phyloP scores from a whole-genome alignment of 2,888 invertebrate species.

The Penaeus monodon region DNA sequence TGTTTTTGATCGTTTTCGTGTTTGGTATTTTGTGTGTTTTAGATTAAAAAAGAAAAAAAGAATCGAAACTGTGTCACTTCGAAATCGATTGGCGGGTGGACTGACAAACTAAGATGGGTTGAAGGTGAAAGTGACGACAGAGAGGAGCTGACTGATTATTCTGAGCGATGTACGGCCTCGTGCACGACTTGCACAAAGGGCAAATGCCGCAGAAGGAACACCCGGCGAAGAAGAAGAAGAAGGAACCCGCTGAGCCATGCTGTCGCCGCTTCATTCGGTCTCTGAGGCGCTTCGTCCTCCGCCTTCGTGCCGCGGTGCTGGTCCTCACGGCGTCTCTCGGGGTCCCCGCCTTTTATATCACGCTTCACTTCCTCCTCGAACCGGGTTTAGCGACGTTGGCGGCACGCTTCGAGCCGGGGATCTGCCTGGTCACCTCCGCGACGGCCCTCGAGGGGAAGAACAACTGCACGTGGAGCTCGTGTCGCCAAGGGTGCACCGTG shows the following conservation, averaged over 20 bases:
- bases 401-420: conserved; percentile 36
- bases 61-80: no score
- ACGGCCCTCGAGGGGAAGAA: conserved; percentile 11
- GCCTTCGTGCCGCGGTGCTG: conserved; percentile 33
- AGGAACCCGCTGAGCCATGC: neutral
- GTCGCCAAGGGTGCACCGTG: conserved; percentile 47
- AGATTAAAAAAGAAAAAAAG: no score
- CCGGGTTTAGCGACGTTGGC: conserved; percentile 45
- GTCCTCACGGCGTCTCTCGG: conserved; percentile 28
- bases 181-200: neutral
- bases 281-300: neutral
- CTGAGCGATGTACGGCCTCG: conserved; percentile 13
- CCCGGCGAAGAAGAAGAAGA: neutral
- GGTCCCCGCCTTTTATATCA: conserved; percentile 45
- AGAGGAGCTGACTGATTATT: neutral
- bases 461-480: conserved; percentile 58
- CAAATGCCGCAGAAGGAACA: neutral
- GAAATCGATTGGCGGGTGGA: no score
- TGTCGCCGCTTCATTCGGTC: neutral
- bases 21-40: no score
- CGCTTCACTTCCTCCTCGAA: conserved; percentile 27
- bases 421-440: conserved; percentile 35
- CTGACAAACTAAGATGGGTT: no score
- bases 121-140: no score
- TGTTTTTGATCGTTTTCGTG: no score